phyloP scores from a whole-genome alignment of 2,888 invertebrate genomes.

The Cordilura impudica region DNA sequence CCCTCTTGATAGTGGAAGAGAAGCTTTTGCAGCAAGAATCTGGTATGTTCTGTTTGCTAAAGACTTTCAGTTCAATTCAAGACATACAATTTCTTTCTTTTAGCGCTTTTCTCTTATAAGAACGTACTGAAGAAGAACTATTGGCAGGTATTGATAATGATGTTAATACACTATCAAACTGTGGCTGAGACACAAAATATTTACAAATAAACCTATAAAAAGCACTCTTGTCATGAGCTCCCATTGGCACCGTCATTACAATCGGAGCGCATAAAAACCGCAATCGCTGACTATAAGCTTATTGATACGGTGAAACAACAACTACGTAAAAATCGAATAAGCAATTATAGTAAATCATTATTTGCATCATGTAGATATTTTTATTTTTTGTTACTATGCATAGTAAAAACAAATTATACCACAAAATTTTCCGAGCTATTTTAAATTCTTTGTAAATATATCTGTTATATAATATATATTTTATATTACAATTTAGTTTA shows the following conservation, averaged over 20 bases:
- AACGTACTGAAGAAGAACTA: conserved; percentile 38
- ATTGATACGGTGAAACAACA: neutral
- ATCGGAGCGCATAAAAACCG: neutral
- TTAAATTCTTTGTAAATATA: too few species aligned
- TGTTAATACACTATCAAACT: conserved; percentile 40
- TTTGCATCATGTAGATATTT: conserved; percentile 38
- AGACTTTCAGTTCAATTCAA: neutral
- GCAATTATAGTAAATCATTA: conserved; percentile 16
- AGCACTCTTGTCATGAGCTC: neutral
- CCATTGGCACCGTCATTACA: neutral
- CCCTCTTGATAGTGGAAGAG: neutral
- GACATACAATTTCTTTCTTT: neutral
- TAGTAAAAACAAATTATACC: too few species aligned
- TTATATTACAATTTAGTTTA: too few species aligned
- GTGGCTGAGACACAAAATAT: neutral
- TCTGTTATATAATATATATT: too few species aligned
- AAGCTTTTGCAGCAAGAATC: conserved; percentile 15
- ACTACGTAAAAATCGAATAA: conserved; percentile 2
- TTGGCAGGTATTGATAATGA: conserved; percentile 32
- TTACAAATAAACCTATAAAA: neutral
- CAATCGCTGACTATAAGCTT: neutral
- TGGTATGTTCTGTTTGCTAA: conserved; percentile 1
- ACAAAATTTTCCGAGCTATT: too few species aligned
- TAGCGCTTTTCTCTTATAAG: conserved; percentile 3
- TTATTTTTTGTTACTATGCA: too few species aligned